Percentiles rank a stretch among this genome's conserved stretches.
phyloP scores from a whole-genome alignment of 2,888 invertebrate genomes.

The Cylloceria caligata region DNA sequence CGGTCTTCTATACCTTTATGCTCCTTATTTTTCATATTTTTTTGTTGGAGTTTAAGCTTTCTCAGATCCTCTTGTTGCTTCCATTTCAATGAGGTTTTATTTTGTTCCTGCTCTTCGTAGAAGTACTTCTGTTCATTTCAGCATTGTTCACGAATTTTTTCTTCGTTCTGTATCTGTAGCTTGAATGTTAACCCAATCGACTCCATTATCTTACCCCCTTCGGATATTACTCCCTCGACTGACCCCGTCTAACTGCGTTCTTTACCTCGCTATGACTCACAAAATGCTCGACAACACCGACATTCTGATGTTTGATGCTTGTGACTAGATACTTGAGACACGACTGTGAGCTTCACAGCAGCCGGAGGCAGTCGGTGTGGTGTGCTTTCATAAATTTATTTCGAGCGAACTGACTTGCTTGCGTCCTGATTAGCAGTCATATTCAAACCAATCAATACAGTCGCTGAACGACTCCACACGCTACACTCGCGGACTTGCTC shows the following conservation, averaged over 20 bases:
- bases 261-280: not conserved
- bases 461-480: too few relatives aligned
- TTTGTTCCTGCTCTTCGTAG: not conserved
- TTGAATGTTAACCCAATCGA: not conserved
- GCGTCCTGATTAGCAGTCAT: too few relatives aligned
- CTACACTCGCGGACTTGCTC: too few relatives aligned
- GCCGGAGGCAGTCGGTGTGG: too few relatives aligned
- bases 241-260: not conserved
- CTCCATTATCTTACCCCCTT: not conserved
- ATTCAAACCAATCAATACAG: too few relatives aligned
- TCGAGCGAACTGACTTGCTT: too few relatives aligned
- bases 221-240: not conserved
- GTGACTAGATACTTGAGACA: too few relatives aligned
- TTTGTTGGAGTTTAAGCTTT: not conserved
- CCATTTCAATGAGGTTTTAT: not conserved
- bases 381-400: too few relatives aligned
- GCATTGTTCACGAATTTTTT: not conserved
- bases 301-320: not conserved
- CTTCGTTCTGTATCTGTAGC: not conserved
- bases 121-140: conserved; percentile 15
- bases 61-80: not conserved
- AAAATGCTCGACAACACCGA: not conserved
- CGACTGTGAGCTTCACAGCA: too few relatives aligned
- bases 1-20: too few relatives aligned
- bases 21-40: not conserved